Conservation (phyloP, 2,797 vertebrate species). For the Leptoclinus maculatus region DNA sequence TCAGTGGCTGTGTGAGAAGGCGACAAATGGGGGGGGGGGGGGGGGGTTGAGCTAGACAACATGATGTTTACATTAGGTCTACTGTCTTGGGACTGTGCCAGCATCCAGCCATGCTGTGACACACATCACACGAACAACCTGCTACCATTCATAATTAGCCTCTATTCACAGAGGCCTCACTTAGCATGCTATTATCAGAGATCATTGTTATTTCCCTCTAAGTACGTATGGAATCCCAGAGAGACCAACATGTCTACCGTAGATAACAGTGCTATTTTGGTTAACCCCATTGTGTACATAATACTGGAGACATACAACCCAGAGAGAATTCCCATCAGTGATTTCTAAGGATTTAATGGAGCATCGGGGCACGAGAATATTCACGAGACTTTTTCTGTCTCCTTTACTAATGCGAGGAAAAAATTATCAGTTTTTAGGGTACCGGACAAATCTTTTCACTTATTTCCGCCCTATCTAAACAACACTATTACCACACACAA, state of each 20-base stretch:
- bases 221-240: slow-evolving; percentile 68
- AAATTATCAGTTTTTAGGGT: slow-evolving; percentile 16
- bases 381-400: slow-evolving; percentile 34
- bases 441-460: slow-evolving; percentile 14
- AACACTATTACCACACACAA: slow-evolving; percentile 15
- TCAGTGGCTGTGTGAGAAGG: slow-evolving; percentile 10
- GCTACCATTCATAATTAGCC: slow-evolving; percentile 76
- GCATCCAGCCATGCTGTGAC: slow-evolving; percentile 73
- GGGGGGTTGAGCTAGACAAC: slow-evolving; percentile 43
- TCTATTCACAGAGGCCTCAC: slow-evolving; percentile 76
- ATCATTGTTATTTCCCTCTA: slow-evolving; percentile 80
- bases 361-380: slow-evolving; percentile 45
- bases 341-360: slow-evolving; percentile 71
- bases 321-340: slow-evolving; percentile 71
- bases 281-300: slow-evolving; percentile 80
- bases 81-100: slow-evolving; percentile 67
- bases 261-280: slow-evolving; percentile 79
- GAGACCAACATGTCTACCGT: slow-evolving; percentile 74
- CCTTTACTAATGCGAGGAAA: slow-evolving; percentile 33
- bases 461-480: slow-evolving; percentile 18
- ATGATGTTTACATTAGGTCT: slow-evolving; percentile 76
- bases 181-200: slow-evolving; percentile 80
- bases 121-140: slow-evolving; percentile 75
- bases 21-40: not conserved
- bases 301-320: slow-evolving; percentile 62